Evolutionary conservation across 2,113 vertebrate species (phyloP).

Genomic region (Osmerus eperlanus): DNA sequence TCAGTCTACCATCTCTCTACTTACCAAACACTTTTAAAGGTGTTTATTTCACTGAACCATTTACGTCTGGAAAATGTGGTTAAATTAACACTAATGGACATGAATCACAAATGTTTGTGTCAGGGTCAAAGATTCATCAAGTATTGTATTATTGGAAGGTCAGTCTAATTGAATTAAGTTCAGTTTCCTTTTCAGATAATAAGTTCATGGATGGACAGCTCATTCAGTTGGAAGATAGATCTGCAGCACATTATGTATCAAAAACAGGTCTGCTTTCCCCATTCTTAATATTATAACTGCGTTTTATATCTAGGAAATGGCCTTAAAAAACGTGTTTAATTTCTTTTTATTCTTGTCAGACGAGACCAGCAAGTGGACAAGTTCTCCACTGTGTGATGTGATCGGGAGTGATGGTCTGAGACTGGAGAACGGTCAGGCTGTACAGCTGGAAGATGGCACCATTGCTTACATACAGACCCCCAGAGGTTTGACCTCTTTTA

Average conservation of each 20-base stretch:
- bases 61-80: background rate
- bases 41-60: background rate
- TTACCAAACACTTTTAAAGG: background rate
- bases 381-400: background rate
- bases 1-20: background rate
- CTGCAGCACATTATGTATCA: slow-evolving; percentile 92
- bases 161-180: slow-evolving; percentile 3
- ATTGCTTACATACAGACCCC: slow-evolving; percentile 95
- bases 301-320: background rate
- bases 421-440: slow-evolving; percentile 94
- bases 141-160: background rate
- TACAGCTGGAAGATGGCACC: slow-evolving; percentile 96
- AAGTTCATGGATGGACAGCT: slow-evolving; percentile 97
- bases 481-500: slow-evolving; percentile 78
- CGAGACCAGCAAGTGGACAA: slow-evolving; percentile 1
- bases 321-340: background rate
- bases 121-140: no score
- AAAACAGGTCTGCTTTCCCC: slow-evolving; percentile 78
- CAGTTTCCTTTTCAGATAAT: slow-evolving; percentile 77
- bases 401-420: slow-evolving; percentile 84
- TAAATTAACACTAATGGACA: background rate
- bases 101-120: background rate
- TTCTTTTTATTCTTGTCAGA: background rate
- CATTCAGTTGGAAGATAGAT: slow-evolving; percentile 96
- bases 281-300: background rate